A percentile compares a stretch with the other conserved stretches of the same genome.
phyloP scores from a whole-genome alignment of 2,888 invertebrate genomes.

The Stenichneumon culpator region DNA sequence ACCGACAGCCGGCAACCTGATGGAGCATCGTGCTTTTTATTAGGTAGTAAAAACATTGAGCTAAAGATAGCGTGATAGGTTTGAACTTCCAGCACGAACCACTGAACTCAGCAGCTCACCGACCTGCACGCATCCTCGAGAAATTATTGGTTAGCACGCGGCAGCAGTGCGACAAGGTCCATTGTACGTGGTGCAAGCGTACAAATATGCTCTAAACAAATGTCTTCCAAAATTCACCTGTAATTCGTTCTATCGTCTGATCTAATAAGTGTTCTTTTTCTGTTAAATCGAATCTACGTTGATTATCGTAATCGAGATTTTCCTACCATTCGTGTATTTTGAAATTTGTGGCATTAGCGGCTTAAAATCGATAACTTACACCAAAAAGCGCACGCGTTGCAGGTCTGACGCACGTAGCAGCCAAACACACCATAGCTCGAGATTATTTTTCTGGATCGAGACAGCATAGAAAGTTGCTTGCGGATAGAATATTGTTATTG shows the following conservation, averaged over 20 bases:
- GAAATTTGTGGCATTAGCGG: slow-evolving; percentile 32
- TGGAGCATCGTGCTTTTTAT: background rate
- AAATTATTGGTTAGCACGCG: slow-evolving; percentile 41
- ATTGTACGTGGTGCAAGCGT: slow-evolving; percentile 18
- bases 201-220: slow-evolving; percentile 16
- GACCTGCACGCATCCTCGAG: slow-evolving; percentile 24
- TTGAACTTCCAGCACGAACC: slow-evolving; percentile 1
- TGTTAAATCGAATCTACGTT: background rate
- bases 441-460: background rate
- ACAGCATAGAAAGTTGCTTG: background rate
- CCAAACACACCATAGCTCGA: slow-evolving; percentile 14
- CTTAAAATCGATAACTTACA: slow-evolving; percentile 59
- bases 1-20: background rate
- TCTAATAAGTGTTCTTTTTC: background rate
- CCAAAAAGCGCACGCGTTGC: slow-evolving; percentile 66
- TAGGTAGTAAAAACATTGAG: background rate
- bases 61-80: slow-evolving; percentile 13
- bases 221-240: slow-evolving; percentile 27
- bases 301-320: background rate
- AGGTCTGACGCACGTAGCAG: slow-evolving; percentile 57
- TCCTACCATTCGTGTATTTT: slow-evolving; percentile 17
- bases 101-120: slow-evolving; percentile 36
- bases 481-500: slow-evolving; percentile 2
- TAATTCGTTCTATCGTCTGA: background rate
- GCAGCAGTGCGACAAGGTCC: slow-evolving; percentile 1